Conservation (phyloP, 2,888 invertebrate species). For the Sericinus montela region DNA sequence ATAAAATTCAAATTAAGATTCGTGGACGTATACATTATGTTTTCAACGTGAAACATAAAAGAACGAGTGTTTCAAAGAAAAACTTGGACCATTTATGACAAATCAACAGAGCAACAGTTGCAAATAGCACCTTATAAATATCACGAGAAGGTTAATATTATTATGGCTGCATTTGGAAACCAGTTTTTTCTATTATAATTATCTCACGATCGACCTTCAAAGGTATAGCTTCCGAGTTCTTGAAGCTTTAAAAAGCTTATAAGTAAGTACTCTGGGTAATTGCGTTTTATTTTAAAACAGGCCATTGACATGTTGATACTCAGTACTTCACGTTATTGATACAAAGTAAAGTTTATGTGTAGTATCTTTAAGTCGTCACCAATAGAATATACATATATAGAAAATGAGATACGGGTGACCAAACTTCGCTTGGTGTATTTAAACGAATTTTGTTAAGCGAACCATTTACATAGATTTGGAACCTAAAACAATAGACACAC, state of each 20-base stretch:
- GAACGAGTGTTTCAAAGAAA: neutral
- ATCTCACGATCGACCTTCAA: slow-evolving; percentile 39
- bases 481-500: too few relatives aligned
- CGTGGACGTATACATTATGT: neutral
- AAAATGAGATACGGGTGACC: too few relatives aligned
- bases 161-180: neutral
- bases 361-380: too few relatives aligned
- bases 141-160: neutral
- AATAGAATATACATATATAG: too few relatives aligned
- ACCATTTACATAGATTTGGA: too few relatives aligned
- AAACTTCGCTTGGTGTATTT: too few relatives aligned
- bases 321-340: too few relatives aligned
- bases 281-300: neutral
- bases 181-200: slow-evolving; percentile 25
- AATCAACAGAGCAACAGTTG: neutral
- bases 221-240: slow-evolving; percentile 50
- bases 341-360: too few relatives aligned
- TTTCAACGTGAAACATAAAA: slow-evolving; percentile 5
- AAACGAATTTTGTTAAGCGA: too few relatives aligned
- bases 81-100: slow-evolving; percentile 10
- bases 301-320: neutral
- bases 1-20: slow-evolving; percentile 5
- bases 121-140: slow-evolving; percentile 2
- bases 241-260: slow-evolving; percentile 28
- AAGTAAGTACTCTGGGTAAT: slow-evolving; percentile 23